Conservation (phyloP, 2,888 invertebrate species). For the Enchytraeus crypticus region DNA sequence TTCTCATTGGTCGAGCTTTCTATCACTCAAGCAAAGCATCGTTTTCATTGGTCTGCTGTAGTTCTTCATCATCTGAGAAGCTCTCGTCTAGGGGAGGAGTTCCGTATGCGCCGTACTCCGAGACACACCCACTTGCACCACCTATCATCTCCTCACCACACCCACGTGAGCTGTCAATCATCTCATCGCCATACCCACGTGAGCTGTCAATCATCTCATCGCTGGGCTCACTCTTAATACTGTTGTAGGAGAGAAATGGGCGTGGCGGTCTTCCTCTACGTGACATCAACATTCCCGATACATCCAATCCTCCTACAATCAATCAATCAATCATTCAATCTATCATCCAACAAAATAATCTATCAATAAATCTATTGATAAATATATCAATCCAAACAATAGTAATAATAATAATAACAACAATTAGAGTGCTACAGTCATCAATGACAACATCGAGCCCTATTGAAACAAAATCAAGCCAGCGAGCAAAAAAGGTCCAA, state of each 20-base stretch:
- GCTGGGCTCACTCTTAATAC: too few species aligned
- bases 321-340: not conserved
- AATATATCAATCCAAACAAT: not conserved
- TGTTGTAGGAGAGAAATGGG: not conserved
- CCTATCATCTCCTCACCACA: too few species aligned
- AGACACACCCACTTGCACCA: not conserved
- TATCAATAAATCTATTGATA: not conserved
- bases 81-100: not conserved
- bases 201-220: too few species aligned
- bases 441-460: too few species aligned
- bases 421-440: not conserved
- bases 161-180: too few species aligned
- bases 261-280: slow-evolving; percentile 1
- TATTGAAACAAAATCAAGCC: too few species aligned
- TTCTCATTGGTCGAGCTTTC: too few species aligned
- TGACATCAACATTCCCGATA: slow-evolving; percentile 6
- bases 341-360: not conserved
- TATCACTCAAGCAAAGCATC: too few species aligned
- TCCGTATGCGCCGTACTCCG: not conserved
- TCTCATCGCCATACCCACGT: too few species aligned
- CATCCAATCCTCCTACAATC: slow-evolving; percentile 2
- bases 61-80: not conserved
- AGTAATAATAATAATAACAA: not conserved
- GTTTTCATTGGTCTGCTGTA: not conserved
- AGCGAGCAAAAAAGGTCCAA: too few species aligned